Base-by-base conservation (phyloP, 2,888 invertebrate genomes). In the Periphyllus acericola region DNA sequence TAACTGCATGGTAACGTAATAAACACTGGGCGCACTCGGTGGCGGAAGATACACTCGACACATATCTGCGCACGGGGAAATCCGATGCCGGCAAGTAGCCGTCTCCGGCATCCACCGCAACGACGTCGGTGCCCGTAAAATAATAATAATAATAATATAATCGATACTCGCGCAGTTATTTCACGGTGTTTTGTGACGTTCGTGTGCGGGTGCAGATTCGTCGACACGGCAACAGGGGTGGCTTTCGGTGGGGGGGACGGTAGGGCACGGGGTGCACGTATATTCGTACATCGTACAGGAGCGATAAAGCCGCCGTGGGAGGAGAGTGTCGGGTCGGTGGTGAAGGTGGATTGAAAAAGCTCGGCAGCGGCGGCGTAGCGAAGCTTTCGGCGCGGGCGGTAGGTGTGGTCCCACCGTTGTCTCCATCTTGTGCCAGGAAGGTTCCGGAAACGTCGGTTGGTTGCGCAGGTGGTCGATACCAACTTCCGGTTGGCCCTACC, bases 381-480 rank as follows among this genome's bases (percentile, higher is more conserved):
- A 87, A 66, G 60, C 87, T 81, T 87, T 80, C n/a, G 71, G 71
- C 86, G 36, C 55, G 86, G 86, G 79, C 72, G 85, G 85, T 86
- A 86, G 86, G 86, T 86, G 86, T 87, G 87, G 87, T 87, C 81
- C 60, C 75, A 25, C 79, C 55, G 86, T 80, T 86, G 86, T 86
- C 86, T 86, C 86, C 86, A 86, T 86, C 86, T 86, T 86, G 86
- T 87, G 80, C 80, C 80, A 34, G 55, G 60, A 81, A 87, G 40
- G 80, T 87, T 32, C 87, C 87, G 87, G 87, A 87, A 81, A 87
- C 87, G 74, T 87, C 87, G 87, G 87, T 87, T 87, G 87, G 87
- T 87, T 87, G 87, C 87, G 87, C 87, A 87, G 87, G 87, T 87
- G 87, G 87, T 87, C 87, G 87, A 87, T 87, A 87, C 80, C 87